Conservation (phyloP, 1,140 invertebrate genomes). For the Stegodyphus mimosarum region DNA sequence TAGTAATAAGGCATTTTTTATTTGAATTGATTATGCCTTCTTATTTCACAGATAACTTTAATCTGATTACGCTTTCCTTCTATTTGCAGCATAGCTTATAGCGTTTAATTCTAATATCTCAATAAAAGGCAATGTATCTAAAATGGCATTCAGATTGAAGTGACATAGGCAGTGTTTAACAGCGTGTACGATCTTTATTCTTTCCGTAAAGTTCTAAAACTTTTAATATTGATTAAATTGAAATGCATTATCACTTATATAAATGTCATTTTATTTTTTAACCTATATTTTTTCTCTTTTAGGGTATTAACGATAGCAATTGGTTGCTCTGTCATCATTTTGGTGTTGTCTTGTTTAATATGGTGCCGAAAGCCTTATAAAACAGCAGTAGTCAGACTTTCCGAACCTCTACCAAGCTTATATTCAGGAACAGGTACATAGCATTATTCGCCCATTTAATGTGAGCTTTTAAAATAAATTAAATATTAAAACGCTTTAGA, state of each 20-base stretch:
- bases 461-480: not conserved
- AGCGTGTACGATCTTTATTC: not conserved
- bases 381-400: slow-evolving; percentile 36
- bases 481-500: not conserved
- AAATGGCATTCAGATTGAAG: too few relatives aligned
- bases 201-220: not conserved
- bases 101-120: too few relatives aligned
- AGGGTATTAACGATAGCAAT: slow-evolving; percentile 10
- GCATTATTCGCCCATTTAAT: not conserved
- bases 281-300: not conserved
- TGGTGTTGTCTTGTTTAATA: slow-evolving; percentile 10
- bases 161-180: not conserved
- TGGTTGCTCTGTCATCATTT: not conserved
- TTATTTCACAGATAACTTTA: too few relatives aligned
- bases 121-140: too few relatives aligned
- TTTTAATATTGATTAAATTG: not conserved
- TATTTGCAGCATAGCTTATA: too few relatives aligned
- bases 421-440: slow-evolving; percentile 38
- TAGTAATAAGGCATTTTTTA: too few relatives aligned
- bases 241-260: not conserved
- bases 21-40: too few relatives aligned
- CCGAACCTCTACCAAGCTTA: slow-evolving; percentile 16
- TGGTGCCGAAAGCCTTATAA: slow-evolving; percentile 42
- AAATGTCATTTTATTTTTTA: not conserved
- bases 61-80: too few relatives aligned